These are phyloP conservation scores for Muraenolepis orangiensis DNA, from an alignment of 2,797 vertebrate genomes.

Conservation along the genomic window DNA sequence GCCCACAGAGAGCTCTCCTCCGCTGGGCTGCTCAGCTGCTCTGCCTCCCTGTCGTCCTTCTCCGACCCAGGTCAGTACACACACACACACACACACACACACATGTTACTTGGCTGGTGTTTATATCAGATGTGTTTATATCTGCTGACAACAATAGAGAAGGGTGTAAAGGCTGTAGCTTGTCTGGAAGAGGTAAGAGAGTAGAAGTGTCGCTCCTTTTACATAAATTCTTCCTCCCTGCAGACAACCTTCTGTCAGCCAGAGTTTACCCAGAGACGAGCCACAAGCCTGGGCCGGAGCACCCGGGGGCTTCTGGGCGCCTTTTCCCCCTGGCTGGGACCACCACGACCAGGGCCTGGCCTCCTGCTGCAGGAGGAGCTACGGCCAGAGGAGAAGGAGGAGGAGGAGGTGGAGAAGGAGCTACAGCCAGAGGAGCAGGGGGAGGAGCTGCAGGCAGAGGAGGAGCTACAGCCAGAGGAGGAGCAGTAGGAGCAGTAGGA, in stretches of 20 bases:
- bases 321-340: slow-evolving; percentile 72
- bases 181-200: too few species aligned
- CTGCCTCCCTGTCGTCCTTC: slow-evolving; percentile 71
- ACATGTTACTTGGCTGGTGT: too few species aligned
- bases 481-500: too few species aligned
- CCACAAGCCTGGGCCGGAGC: slow-evolving; percentile 68
- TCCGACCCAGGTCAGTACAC: slow-evolving; percentile 75
- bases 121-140: too few species aligned
- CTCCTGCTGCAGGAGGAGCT: slow-evolving; percentile 15
- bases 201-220: too few species aligned
- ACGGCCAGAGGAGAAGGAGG: slow-evolving; percentile 27
- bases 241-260: slow-evolving; percentile 78
- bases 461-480: too few species aligned
- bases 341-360: slow-evolving; percentile 68
- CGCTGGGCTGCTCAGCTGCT: slow-evolving; percentile 60
- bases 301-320: slow-evolving; percentile 70
- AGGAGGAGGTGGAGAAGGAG: slow-evolving; percentile 48
- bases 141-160: too few species aligned
- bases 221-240: slow-evolving; percentile 1
- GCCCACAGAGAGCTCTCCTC: slow-evolving; percentile 50
- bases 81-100: too few species aligned
- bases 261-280: slow-evolving; percentile 77
- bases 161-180: too few species aligned
- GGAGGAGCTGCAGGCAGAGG: slow-evolving; percentile 53
- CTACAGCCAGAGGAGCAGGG: too few species aligned